These are phyloP conservation scores for Muscicapa comitata DNA, from an alignment of 2,797 vertebrate species.

Conservation along the genomic window DNA sequence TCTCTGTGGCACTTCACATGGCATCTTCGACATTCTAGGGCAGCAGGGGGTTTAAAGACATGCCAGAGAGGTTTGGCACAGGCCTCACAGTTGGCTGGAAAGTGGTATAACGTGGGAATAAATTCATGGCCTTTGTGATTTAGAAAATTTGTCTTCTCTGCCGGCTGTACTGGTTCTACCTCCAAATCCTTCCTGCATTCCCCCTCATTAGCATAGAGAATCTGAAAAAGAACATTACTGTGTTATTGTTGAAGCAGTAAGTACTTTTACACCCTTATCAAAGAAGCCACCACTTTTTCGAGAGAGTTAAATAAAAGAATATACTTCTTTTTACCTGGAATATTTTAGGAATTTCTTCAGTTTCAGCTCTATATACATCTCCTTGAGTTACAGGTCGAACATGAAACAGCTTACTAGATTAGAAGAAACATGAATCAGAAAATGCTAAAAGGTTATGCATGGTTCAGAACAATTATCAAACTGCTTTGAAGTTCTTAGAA, in stretches of 20 bases:
- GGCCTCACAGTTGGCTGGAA: slow-evolving; percentile 97
- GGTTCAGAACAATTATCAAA: background rate
- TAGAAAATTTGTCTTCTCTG: slow-evolving; percentile 93
- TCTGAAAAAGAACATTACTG: slow-evolving; percentile 73
- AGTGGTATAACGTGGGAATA: slow-evolving; percentile 98
- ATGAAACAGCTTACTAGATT: slow-evolving; percentile 93
- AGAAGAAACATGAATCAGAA: slow-evolving; percentile 22
- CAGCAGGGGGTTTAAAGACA: slow-evolving; percentile 96
- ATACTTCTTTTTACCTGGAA: slow-evolving; percentile 86
- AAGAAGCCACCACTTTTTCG: background rate
- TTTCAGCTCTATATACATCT: slow-evolving; percentile 97
- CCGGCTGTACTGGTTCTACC: slow-evolving; percentile 86
- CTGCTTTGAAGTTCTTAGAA: background rate
- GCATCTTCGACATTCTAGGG: slow-evolving; percentile 95
- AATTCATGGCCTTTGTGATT: slow-evolving; percentile 99
- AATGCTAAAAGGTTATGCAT: background rate
- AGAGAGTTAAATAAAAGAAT: background rate
- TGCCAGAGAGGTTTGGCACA: slow-evolving; percentile 98
- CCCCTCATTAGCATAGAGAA: slow-evolving; percentile 97
- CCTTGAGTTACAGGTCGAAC: slow-evolving; percentile 98
- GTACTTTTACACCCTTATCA: background rate
- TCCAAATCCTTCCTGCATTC: slow-evolving; percentile 96
- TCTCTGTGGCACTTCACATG: slow-evolving; percentile 99
- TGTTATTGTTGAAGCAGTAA: background rate
- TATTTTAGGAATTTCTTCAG: slow-evolving; percentile 98